Base-by-base conservation (phyloP, 2,888 invertebrate genomes). In the Drosophila setosimentum region DNA sequence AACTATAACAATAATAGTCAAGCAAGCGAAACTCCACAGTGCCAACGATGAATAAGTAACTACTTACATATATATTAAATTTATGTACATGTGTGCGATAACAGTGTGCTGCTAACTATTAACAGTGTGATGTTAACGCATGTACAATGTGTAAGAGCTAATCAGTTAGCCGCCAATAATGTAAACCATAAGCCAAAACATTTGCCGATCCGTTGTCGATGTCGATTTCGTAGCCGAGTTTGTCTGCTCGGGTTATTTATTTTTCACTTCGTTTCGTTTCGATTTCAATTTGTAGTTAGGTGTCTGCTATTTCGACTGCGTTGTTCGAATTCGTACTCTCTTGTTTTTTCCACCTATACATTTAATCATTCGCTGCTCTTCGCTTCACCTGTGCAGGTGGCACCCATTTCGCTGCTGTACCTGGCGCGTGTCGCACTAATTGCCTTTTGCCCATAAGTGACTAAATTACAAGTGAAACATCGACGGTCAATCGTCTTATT, bases 371-470 rank as follows among this genome's bases (percentile, higher is more conserved):
- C 92, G 90, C 92, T 91, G 82, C 86, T 90, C 86, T 91, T 89
- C 83, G 92, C 92, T 92, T 91, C 92, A 92, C 92, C 92, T 92
- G 92, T 78, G 85, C 88, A 91, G 91, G 91, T 91, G 91, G 87
- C 80, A 27, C 3, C 6, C 71, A 74, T 68, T 69, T 86, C 78
- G 35, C 21, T 21, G 76, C 61, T 72, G 70, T 54, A 66, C 76
- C 70, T 78, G 82, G 40, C 78, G 77, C 79, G 78, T 82, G 76
- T 78, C 76, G 71, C 77, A 73, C 67, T 74, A 79, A 83, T 82
- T 82, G 69, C 55, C 7, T 11, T 63, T 58, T 48, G 32, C 40
- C 57, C 35, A 64, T 35, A 76, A 50, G 57, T 51, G 51, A 70
- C 35, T 57, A 21, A 49, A 45, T 30, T 58, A 32, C 16, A 51